A percentile compares a stretch with the other conserved stretches of the same genome.
These are phyloP conservation scores for Opisthocomus hoazin DNA, from an alignment of 2,113 vertebrate species.

Conservation along the genomic window DNA sequence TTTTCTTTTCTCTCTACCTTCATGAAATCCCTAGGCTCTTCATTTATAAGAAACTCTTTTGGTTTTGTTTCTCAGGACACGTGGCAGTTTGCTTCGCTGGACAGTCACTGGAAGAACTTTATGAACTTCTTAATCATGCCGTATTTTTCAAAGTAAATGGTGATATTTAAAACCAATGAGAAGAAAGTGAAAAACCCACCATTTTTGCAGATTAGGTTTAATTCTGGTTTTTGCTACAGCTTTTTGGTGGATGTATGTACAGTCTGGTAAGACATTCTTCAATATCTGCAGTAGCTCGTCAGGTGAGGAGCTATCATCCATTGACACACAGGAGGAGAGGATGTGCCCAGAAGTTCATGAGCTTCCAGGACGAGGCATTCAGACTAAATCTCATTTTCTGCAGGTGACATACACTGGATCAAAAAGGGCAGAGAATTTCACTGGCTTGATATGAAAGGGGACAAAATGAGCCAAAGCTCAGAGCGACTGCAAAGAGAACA, in stretches of 20 bases:
- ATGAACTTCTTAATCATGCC: not conserved
- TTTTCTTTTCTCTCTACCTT: not conserved
- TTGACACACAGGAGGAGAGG: not conserved
- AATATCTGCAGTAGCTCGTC: not conserved
- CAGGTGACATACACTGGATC: not conserved
- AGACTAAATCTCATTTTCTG: not conserved
- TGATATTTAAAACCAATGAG: not conserved
- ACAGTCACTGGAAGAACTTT: not conserved
- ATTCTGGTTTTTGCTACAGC: fast-evolving
- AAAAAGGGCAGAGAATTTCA: not conserved
- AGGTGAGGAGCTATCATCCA: not conserved
- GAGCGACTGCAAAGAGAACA: not conserved
- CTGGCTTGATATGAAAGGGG: not conserved
- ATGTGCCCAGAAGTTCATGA: not conserved
- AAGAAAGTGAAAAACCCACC: not conserved
- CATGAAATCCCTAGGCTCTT: not conserved
- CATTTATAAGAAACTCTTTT: not conserved
- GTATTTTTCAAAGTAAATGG: not conserved
- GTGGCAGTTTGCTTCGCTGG: not conserved
- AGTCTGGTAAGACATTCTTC: not conserved
- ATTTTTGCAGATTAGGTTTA: not conserved
- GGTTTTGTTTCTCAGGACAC: not conserved
- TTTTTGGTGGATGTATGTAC: not conserved
- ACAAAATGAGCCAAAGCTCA: not conserved
- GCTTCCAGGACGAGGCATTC: not conserved